Base-by-base conservation (phyloP, 2,113 vertebrate species). In the Gymnogyps californianus region DNA sequence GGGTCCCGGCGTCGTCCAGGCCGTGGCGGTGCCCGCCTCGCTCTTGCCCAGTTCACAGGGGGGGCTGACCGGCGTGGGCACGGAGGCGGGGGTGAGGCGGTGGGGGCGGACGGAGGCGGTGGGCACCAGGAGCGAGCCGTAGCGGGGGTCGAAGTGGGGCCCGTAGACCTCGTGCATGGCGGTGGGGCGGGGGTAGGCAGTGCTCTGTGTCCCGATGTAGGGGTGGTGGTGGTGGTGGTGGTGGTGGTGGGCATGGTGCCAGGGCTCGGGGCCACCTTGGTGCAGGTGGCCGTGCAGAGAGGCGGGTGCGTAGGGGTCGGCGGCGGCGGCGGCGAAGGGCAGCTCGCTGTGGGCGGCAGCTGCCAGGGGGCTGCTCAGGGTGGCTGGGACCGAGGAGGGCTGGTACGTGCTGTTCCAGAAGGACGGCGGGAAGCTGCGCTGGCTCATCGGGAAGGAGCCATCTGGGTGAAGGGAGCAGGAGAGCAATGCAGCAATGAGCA, bases 371-470 rank as follows among this genome's bases (percentile, higher is more conserved):
- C 98, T 98, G 98, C 98, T 98, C 82, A 99, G 97, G 34, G 96
- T 95, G 94, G 94, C 97, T 10, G 98, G 97, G 96, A 97, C 89
- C 0, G 98, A 97, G 16, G 99, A 98, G 13, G 99, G 98, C 97
- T 99, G 99, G 98, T 99, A 99, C 3, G 99, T 98, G 95, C 99
- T 99, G 98, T 99, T 99, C 99, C 99, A 99, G 98, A 99, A 99
- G 22, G 99, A 99, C 0, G 99, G 98, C 4, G 99, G 99, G 97
- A 99, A 99, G 97, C 99, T 99, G 87, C 99, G 98, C 97, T 99
- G 99, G 97, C 97, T 99, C 99, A 99, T 99, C 0, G 99, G 99
- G 96, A 99, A 99, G 87, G 99, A 98, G 71, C 98, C 98, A 5
- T 99, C 99, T 99, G 98, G 5, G 79, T 80, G 64, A 77, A 81